Conservation (phyloP, 92 coral and sea anemone genomes). For the Porites lobata region DNA sequence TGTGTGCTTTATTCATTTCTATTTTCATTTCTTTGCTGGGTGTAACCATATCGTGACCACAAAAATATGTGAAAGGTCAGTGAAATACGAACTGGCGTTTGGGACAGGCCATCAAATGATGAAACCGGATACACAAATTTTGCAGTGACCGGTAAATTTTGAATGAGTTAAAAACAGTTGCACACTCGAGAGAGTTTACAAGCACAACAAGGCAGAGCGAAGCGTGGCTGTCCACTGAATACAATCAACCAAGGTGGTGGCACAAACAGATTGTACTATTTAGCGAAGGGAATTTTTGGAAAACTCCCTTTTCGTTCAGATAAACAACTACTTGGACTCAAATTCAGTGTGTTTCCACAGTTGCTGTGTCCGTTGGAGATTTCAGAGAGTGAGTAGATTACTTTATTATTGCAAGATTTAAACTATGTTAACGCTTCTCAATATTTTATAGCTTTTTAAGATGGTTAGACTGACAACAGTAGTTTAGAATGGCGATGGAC, state of each 20-base stretch:
- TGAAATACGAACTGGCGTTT: slow-evolving; percentile 24
- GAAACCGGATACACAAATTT: slow-evolving; percentile 10
- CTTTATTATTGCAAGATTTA: not conserved
- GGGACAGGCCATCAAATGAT: slow-evolving; percentile 5
- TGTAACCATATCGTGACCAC: not conserved
- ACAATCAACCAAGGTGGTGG: not conserved
- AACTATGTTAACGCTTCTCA: not conserved
- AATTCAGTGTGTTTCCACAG: not conserved
- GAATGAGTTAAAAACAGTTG: slow-evolving; percentile 9
- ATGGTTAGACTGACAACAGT: not conserved
- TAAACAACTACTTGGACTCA: not conserved
- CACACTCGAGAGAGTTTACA: not conserved
- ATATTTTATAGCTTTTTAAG: not conserved
- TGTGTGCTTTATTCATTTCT: not conserved
- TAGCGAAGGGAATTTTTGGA: not conserved
- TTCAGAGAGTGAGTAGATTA: not conserved
- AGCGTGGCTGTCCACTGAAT: not conserved
- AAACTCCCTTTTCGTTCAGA: not conserved
- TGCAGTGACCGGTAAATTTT: slow-evolving; percentile 11
- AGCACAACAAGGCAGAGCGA: not conserved
- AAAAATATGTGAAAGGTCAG: slow-evolving; percentile 7
- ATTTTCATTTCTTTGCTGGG: not conserved
- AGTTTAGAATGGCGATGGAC: not conserved
- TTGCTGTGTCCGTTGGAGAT: not conserved
- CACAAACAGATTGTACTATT: not conserved